Conservation (phyloP, 2,113 vertebrate species). For the Podocnemis expansa region DNA sequence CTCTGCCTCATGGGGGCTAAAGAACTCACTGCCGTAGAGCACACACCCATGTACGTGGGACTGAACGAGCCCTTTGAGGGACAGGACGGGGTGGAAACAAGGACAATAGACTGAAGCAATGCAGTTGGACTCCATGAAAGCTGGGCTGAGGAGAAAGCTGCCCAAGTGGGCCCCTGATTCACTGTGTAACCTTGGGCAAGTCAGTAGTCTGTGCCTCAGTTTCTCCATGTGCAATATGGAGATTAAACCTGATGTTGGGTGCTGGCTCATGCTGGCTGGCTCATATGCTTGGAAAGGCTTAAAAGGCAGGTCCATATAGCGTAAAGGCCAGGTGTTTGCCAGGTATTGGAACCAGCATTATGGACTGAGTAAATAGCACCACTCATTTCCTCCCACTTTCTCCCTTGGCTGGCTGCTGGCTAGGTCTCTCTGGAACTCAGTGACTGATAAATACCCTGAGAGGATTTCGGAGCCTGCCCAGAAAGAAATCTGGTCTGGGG, state of each 20-base stretch:
- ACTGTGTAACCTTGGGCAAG: not conserved
- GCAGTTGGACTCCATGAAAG: not conserved
- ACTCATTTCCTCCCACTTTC: not conserved
- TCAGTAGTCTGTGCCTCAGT: not conserved
- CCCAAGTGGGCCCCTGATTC: no score
- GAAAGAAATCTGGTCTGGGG: not conserved
- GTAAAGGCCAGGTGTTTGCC: not conserved
- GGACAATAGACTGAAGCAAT: not conserved
- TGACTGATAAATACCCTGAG: not conserved
- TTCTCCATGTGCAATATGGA: not conserved
- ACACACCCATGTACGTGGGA: not conserved
- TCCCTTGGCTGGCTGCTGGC: not conserved
- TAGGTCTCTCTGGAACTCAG: not conserved
- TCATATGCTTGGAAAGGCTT: not conserved
- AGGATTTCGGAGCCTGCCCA: not conserved
- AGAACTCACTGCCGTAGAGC: no score
- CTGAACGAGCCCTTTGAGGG: not conserved
- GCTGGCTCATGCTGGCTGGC: no score
- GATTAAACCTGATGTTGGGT: no score
- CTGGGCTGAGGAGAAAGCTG: not conserved
- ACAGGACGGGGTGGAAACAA: no score
- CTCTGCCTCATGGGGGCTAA: no score
- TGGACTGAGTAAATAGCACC: not conserved
- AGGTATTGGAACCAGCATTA: not conserved
- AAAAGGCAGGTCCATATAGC: not conserved